Evolutionary conservation across 2,797 vertebrate species (phyloP), one percentile per base, ranked within the genome.

Genomic region (Chrosomus eos): DNA sequence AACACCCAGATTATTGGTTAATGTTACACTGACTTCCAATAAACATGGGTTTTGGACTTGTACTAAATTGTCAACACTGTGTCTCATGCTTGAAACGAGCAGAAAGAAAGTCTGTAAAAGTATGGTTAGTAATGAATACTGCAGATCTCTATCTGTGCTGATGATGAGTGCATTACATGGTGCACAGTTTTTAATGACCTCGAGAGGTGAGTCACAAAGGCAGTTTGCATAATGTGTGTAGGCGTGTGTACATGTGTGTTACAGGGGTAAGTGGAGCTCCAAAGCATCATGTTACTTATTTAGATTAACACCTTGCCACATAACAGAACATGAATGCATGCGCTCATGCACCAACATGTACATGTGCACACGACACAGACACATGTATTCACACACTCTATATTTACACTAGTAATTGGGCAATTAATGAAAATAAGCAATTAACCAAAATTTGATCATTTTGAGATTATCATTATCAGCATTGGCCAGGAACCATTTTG

Each of bases 241-340:
- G n/a, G 55, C 31, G 55, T 26, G 45, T 66, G 58, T 18, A 48
- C 68, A 33, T 74, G 76, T 87, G 26, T 85, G 82, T 81, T 81
- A 81, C 33, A 66, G 58, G 51, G 64, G 86, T 87, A 81, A 81
- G 82, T 75, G 19, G 83, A 85, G 76, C 76, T 85, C 19, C 8
- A 38, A 62, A 71, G 83, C 40, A 79, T 87, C 82, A 66, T 43
- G 64, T 87, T 87, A 87, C 86, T 0, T 74, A 66, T 68, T 80
- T 45, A 81, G 55, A 85, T 58, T 53, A 58, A 88, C 80, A 82
- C 87, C 79, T 82, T 10, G 33, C 7, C 68, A 75, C 81, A 81
- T 58, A 68, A 26, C 40, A 68, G 71, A 48, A 55, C 43, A 80
- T 48, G 21, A 53, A 83, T 45, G 43, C 51, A 79, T 76, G 31